These are phyloP conservation scores for Chironomus riparius DNA, from an alignment of 2,888 invertebrate species.

Conservation along the genomic window DNA sequence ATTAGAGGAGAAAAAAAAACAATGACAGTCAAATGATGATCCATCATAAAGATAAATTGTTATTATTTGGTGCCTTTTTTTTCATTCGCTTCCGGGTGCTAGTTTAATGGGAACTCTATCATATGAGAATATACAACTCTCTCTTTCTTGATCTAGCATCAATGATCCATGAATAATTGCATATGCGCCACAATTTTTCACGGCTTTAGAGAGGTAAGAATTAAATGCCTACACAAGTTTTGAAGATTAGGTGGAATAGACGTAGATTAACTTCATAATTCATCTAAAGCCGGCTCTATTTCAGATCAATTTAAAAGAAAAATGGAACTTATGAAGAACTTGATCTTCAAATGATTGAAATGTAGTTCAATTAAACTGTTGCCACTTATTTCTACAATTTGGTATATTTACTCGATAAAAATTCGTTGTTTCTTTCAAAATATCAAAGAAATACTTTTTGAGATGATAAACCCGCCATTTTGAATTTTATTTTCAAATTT, in stretches of 20 bases:
- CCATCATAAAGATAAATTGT: neutral
- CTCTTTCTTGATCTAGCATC: neutral
- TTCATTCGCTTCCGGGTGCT: neutral
- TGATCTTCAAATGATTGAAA: neutral
- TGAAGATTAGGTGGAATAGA: too few species aligned
- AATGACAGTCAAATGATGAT: neutral
- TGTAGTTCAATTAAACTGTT: too few species aligned
- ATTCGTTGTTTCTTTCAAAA: too few species aligned
- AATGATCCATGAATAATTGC: neutral
- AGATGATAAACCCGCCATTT: too few species aligned
- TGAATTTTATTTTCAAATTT: too few species aligned
- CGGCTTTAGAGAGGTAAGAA: too few species aligned
- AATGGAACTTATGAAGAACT: neutral
- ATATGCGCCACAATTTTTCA: neutral
- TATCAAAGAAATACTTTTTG: too few species aligned
- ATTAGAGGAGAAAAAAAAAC: neutral
- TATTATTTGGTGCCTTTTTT: neutral
- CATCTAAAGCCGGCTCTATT: neutral
- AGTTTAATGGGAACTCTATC: neutral
- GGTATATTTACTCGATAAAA: too few species aligned
- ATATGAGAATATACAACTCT: neutral
- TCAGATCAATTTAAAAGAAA: neutral
- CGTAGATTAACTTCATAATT: too few species aligned
- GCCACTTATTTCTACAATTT: too few species aligned
- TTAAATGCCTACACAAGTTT: too few species aligned